Base-by-base conservation (phyloP, 30 jellyfish, hydroid and myxozoan species). In the Haliclystus octoradiatus region DNA sequence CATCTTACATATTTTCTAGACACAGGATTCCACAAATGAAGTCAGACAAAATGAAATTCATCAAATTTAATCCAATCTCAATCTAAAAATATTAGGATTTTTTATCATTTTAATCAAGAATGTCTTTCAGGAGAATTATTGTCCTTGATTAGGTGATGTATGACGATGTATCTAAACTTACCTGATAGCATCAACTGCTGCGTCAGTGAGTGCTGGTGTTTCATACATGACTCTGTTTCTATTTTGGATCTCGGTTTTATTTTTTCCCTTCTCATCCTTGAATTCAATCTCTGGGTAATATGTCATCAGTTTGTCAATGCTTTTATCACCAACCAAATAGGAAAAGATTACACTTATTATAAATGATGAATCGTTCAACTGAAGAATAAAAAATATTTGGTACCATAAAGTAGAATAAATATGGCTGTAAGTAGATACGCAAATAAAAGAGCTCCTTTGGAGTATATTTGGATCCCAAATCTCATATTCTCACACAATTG, bases 351-450 rank as follows among this genome's bases (percentile, higher is more conserved):
- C 79, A 66, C 98, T 89, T 76, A 81, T 73, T 1, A 89, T 89
- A 52, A 76, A 52, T 26, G 98, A 89, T 23, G 98, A 89, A 69
- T 82, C 98, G 65, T 89, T 89, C 51, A 89, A 66, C 98, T 89
- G 72, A 27, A 76, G 76, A 30, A 22, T 0, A 64, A 35, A 71
- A 62, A 2, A 46, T 47, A 47, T 47, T 9, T n/a, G 60, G 60
- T n/a, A 47, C 60, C n/a, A 47, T n/a, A 47, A 47, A 47, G 60
- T 47, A 47, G 15, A 47, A 47, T 47, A 13, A 47, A n/a, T 47
- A 47, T 47, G 13, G 13, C 15, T 13, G 60, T 9, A n/a, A 9
- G n/a, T n/a, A 47, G n/a, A n/a, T n/a, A n/a, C n/a, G n/a, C n/a
- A n/a, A n/a, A n/a, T n/a, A n/a, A n/a, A n/a, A n/a, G n/a, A n/a